These are phyloP conservation scores for Orchestes rusci DNA, from an alignment of 2,888 invertebrate genomes.

Conservation along the genomic window DNA sequence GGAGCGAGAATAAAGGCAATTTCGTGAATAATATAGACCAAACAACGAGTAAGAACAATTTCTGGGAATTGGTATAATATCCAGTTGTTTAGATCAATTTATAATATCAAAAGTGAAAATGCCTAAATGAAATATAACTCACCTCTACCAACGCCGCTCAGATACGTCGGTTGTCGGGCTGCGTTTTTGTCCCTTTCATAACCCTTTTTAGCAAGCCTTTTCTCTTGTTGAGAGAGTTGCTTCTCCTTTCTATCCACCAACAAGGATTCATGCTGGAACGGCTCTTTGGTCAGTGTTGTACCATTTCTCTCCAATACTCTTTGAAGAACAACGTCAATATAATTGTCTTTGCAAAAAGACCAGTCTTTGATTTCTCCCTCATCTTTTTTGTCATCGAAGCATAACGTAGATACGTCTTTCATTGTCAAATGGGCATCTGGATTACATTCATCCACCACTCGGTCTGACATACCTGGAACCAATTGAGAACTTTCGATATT, in stretches of 20 bases:
- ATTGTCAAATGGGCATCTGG: conserved; percentile 89
- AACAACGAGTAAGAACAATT: no score
- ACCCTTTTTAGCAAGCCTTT: conserved; percentile 83
- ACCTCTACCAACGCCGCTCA: conserved; percentile 32
- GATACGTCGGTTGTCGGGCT: conserved; percentile 38
- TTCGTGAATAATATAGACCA: no score
- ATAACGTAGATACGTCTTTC: conserved; percentile 82
- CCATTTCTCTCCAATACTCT: conserved; percentile 59
- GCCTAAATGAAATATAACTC: no score
- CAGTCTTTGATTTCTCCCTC: conserved; percentile 74
- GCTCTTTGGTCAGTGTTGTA: conserved; percentile 66
- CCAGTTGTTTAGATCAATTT: no score
- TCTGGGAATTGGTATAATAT: no score
- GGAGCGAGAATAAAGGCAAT: no score
- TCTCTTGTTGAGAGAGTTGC: conserved; percentile 88
- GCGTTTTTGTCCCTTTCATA: conserved; percentile 94
- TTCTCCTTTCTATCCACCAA: conserved; percentile 92
- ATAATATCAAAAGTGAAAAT: no score
- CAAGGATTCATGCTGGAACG: conserved; percentile 93
- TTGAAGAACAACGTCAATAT: conserved; percentile 76
- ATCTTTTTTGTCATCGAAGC: conserved; percentile 86
- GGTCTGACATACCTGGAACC: conserved; percentile 71
- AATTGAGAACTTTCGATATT: no score
- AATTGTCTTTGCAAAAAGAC: conserved; percentile 62
- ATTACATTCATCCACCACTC: conserved; percentile 97